phyloP scores from a whole-genome alignment of 2,113 vertebrate species.

The Meriones unguiculatus region DNA sequence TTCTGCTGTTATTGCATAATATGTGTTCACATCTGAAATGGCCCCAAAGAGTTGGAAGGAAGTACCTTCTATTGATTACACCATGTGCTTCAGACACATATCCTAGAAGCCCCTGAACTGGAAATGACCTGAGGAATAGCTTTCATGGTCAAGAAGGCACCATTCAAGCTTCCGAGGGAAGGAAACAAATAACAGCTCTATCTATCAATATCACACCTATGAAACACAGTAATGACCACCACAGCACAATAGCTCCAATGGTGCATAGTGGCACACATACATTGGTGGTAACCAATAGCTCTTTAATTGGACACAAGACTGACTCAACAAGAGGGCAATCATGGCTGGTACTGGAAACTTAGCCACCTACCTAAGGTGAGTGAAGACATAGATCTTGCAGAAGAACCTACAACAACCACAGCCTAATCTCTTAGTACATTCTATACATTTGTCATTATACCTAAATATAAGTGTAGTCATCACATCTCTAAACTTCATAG shows the following conservation, averaged over 20 bases:
- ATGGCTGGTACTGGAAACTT: not conserved
- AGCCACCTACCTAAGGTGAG: not conserved
- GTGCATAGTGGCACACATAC: not conserved
- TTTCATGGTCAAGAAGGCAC: not conserved
- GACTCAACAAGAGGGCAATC: not conserved
- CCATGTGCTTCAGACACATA: not conserved
- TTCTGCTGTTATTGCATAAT: not conserved
- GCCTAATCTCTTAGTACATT: not conserved
- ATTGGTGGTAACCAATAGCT: not conserved
- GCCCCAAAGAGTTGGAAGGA: not conserved
- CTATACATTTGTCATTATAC: not conserved
- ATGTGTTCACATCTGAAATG: not conserved
- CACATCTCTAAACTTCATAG: not conserved
- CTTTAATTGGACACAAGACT: not conserved
- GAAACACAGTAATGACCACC: not conserved
- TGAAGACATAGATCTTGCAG: not conserved
- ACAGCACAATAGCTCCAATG: not conserved
- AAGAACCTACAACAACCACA: not conserved
- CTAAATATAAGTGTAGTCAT: not conserved
- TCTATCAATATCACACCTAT: not conserved
- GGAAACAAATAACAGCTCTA: not conserved
- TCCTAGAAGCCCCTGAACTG: not conserved
- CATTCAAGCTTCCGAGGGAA: not conserved
- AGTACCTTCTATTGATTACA: not conserved
- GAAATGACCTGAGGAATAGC: not conserved